Evolutionary conservation across 2,113 vertebrate species (phyloP), one percentile per base, ranked within the genome.

Genomic region (Blennius ocellaris): DNA sequence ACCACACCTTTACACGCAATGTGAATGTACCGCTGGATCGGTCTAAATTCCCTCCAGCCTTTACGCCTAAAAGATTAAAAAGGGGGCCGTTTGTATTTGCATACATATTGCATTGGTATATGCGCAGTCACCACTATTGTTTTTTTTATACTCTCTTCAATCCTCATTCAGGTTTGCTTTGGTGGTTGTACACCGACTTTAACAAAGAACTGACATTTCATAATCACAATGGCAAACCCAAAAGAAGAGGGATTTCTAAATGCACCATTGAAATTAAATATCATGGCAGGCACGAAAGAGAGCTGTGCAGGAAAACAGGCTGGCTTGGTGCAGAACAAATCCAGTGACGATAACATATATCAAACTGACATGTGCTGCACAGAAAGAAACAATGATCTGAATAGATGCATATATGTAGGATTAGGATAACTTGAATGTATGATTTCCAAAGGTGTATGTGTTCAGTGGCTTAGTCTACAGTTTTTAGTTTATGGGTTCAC

Each of bases 1-100:
- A 36, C 43, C 54, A 0, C 8, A 4, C 15, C 36, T 60, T 57
- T 59, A 47, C 51, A 56, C 55, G 36, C 72, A 41, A 67, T 73
- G 14, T 69, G 55, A 69, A 71, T 77, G 21, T 38, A 78, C 48
- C 77, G 49, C 39, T 81, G 75, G 65, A 83, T 84, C 76, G 64
- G 69, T 36, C 55, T 47, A 76, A 78, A 84, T 71, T 51, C 73
- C 51, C 66, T 79, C 54, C 58, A 57, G 54, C 52, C 70, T 82
- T 69, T 65, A 62, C 64, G 73, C 10, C 38, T 41, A 69, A 38
- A 78, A 59, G 70, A 62, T 60, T 43, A 61, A 45, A 51, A 61
- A 71, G 68, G 64, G 63, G 52, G 66, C 49, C 44, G 41, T 72
- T 77, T 78, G 17, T 62, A 49, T 81, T 45, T 53, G 40, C 53